Conservation (phyloP, 2,888 invertebrate species). For the Globia sparganii region DNA sequence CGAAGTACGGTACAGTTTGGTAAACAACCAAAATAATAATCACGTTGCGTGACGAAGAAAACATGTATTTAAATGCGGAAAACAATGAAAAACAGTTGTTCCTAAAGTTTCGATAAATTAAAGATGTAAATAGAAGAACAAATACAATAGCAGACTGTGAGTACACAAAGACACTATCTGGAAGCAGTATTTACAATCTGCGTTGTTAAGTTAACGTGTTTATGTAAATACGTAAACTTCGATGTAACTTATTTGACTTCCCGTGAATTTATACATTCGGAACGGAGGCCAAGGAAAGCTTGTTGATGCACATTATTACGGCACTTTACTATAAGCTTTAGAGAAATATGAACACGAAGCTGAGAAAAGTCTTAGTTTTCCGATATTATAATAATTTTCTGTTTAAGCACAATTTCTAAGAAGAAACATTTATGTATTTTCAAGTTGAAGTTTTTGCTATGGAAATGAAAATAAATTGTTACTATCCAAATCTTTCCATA, state of each 20-base stretch:
- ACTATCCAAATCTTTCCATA: background rate
- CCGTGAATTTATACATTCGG: conserved; percentile 76
- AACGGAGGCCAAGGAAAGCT: conserved; percentile 65
- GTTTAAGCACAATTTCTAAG: conserved; percentile 1
- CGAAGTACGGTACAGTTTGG: background rate
- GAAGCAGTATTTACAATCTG: conserved; percentile 77
- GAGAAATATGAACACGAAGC: conserved; percentile 39
- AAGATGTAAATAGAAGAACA: conserved; percentile 62
- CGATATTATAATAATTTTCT: conserved; percentile 33
- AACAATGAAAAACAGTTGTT: conserved; percentile 17
- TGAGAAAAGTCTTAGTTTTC: conserved; percentile 24
- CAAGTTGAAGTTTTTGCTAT: background rate
- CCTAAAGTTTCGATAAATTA: conserved; percentile 57
- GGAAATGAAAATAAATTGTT: background rate
- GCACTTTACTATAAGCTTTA: conserved; percentile 45
- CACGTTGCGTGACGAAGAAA: conserved; percentile 27
- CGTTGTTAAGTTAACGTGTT: conserved; percentile 78
- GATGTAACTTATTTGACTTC: conserved; percentile 79
- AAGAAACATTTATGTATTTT: background rate
- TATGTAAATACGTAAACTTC: conserved; percentile 83
- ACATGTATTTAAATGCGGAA: conserved; percentile 2
- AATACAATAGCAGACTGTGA: conserved; percentile 71
- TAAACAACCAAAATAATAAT: conserved; percentile 25
- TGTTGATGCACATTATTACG: conserved; percentile 57
- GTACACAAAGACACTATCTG: conserved; percentile 71